Conservation (phyloP, 2,797 vertebrate species). For the Cynodonichthys magdalenae region DNA sequence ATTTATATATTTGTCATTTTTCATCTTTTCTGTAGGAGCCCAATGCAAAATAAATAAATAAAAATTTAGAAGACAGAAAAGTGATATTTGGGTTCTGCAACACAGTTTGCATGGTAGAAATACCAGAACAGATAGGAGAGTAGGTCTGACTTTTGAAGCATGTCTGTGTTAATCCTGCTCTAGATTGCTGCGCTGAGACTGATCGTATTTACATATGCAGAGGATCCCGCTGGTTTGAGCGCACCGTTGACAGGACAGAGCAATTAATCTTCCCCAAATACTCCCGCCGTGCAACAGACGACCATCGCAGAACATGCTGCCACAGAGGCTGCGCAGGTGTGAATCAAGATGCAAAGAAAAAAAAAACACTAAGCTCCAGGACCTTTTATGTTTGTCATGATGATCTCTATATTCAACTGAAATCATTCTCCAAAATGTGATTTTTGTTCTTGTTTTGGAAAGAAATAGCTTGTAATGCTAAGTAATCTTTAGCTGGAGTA, state of each 20-base stretch:
- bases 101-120: conserved; percentile 74
- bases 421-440: conserved; percentile 29
- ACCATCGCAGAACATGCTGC: conserved; percentile 86
- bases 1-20: conserved; percentile 28
- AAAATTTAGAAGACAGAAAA: conserved; percentile 61
- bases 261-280: conserved; percentile 96
- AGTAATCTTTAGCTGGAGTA: background rate
- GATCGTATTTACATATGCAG: conserved; percentile 91
- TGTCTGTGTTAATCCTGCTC: conserved; percentile 85
- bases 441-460: conserved; percentile 24
- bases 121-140: conserved; percentile 84
- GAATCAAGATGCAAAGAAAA: conserved; percentile 82
- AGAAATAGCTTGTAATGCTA: background rate
- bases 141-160: conserved; percentile 76
- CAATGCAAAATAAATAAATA: conserved; percentile 56
- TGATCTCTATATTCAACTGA: conserved; percentile 46
- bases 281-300: conserved; percentile 86
- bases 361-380: conserved; percentile 63
- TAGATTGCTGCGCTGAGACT: conserved; percentile 82
- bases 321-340: conserved; percentile 90
- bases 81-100: conserved; percentile 59
- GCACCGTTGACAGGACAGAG: conserved; percentile 89
- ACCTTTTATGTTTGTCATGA: conserved; percentile 54
- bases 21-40: conserved; percentile 20
- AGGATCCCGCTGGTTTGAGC: conserved; percentile 91